Base-by-base conservation (phyloP, 1,140 invertebrate species). In the Belonocnema kinseyi region DNA sequence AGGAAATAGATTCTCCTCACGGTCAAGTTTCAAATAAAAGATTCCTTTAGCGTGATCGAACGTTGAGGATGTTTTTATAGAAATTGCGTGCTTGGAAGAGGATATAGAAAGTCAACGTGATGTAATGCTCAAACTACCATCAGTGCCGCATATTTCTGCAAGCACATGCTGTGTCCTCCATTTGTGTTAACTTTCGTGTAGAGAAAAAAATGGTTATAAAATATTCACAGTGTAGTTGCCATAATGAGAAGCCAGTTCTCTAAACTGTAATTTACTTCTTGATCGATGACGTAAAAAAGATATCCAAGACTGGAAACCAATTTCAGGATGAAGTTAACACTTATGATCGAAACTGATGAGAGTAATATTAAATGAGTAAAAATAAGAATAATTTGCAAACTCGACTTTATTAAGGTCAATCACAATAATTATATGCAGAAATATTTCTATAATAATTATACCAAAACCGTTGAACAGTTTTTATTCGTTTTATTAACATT, bases 101-200 rank as follows among this genome's bases (percentile, higher is more conserved):
- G 70, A 78, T 80, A 72, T 85, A 83, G 78, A 85, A 85, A 83
- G 78, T 82, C 72, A 61, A 54, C 50, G 66, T 85, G 77, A 85
- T 71, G 80, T 82, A 85, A 85, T 74, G 19, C 17, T 72, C 75
- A 85, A 81, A 77, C 50, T 73, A 74, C 17, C 8, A 74, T 70
- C 61, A 74, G 58, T 73, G 40, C 70, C 50, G 53, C 54, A 50
- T 72, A 46, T 53, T 66, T 70, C 26, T 56, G 46, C 50, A 40
- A 19, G 26, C 74, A 75, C 21, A 61, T 75, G n/a, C 40, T 58
- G 33, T 50, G 50, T 75, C 54, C 40, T 71, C 61, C 19, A 46
- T 40, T 54, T 14, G 53, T 58, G 53, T 19, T 54, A 74, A 56
- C 53, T 58, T 58, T 74, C 33, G 19, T 46, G 13, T 17, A 56